Evolutionary conservation across 2,888 invertebrate species (phyloP).

Genomic region (Spatulosminthurus flaviceps): DNA sequence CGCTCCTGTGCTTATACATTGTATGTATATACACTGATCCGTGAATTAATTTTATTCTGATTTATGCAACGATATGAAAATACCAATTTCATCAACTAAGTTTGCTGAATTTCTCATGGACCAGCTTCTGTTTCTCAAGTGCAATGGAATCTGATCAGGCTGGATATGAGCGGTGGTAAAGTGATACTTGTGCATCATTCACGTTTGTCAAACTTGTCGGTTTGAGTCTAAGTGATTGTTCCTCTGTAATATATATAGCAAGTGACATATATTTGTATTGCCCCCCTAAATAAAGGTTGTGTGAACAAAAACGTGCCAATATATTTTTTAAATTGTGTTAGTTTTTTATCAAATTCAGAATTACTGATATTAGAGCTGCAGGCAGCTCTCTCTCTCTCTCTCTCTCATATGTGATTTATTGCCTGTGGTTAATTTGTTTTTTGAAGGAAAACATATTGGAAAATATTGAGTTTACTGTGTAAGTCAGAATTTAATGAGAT

Average conservation of each 20-base stretch:
- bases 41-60: too few species aligned
- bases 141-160: too few species aligned
- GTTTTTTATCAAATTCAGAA: too few species aligned
- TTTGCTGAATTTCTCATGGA: background rate
- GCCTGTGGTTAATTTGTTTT: too few species aligned
- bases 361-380: background rate
- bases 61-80: background rate
- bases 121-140: background rate
- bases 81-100: background rate
- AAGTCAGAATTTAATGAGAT: background rate
- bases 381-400: slow-evolving; percentile 10
- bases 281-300: too few species aligned
- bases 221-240: too few species aligned
- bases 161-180: background rate
- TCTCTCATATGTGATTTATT: too few species aligned
- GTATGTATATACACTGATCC: too few species aligned
- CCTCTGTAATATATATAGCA: background rate
- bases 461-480: background rate
- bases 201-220: background rate
- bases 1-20: too few species aligned
- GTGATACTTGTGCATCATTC: background rate
- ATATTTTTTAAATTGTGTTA: too few species aligned
- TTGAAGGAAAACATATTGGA: background rate
- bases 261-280: too few species aligned
- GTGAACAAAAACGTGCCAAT: too few species aligned